Evolutionary conservation across 1,140 invertebrate species (phyloP), one percentile per base, ranked within the genome.

Genomic region (Cotesia typhae): DNA sequence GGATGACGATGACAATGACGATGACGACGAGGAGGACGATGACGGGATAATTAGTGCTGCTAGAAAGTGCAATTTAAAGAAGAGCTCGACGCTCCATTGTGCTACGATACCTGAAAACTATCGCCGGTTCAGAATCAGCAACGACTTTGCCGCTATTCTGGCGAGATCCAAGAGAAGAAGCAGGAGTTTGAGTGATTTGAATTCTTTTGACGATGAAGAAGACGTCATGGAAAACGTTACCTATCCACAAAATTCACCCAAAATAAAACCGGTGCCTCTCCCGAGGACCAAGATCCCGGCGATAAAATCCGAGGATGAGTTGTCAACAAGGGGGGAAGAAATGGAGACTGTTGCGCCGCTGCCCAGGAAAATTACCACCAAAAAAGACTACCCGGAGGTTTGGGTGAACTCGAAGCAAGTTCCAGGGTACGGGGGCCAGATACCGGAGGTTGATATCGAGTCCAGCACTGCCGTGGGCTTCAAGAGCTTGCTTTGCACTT

Each of bases 401-500:
- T 47, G 71, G 51, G 66, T 52, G 70, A 10, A 57, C 9, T 47
- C 41, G 41, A 47, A 47, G 10, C 41, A 47, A 47, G 41, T 47
- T 47, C 5, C 41, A 7, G 41, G 41, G 41, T 47, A 47, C 41
- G 10, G 41, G 2, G 10, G 41, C 41, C 6, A 47, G 17, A 51
- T 3, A 52, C 63, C 69, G 14, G 74, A 80, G 14, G 74, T 83
- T 17, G 78, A 82, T 53, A 73, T 82, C 4, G 79, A 83, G 9
- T 77, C 78, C 1, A 82, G 81, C 64, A 83, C 82, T 9, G 82
- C 82, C 9, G 76, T 82, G 6, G 80, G 80, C 9, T 83, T 83
- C 53, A 83, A 81, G 53, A 76, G 73, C 2, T 73, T 84, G 2
- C 68, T 84, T 10, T 78, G 80, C 53, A 80, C 82, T 0, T 82